A percentile compares a stretch with the other conserved stretches of the same genome.
Evolutionary conservation across 2,113 vertebrate genomes (phyloP).

Genomic region (Nesogale talazaci): DNA sequence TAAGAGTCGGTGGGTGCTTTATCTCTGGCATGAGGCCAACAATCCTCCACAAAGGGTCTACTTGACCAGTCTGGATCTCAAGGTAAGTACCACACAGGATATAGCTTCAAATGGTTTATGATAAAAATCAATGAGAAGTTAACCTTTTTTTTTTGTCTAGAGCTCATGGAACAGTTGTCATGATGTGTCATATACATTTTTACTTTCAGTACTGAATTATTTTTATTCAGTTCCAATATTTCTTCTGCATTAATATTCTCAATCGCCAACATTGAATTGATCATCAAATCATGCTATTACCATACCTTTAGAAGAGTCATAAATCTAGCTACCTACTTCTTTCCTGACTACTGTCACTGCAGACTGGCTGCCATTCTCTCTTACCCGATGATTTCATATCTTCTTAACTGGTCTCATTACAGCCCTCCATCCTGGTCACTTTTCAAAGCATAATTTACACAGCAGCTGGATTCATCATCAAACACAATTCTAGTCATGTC

Average conservation of each 20-base stretch:
- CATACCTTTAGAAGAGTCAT: background rate
- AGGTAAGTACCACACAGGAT: background rate
- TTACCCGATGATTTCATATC: background rate
- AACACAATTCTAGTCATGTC: background rate
- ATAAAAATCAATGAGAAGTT: conserved; percentile 32
- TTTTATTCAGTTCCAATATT: background rate
- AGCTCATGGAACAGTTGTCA: conserved; percentile 41
- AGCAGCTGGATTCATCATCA: background rate
- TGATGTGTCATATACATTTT: background rate
- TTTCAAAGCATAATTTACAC: background rate
- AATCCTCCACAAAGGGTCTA: background rate
- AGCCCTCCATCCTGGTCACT: background rate
- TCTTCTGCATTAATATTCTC: background rate
- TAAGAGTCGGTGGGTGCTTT: background rate
- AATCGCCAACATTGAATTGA: no score
- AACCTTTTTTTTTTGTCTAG: conserved; percentile 7
- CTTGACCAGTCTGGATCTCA: background rate
- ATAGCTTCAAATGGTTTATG: background rate
- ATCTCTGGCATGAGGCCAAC: background rate
- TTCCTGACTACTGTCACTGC: background rate
- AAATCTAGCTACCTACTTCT: background rate
- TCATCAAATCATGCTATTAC: no score
- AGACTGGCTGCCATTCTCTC: background rate
- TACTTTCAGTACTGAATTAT: background rate
- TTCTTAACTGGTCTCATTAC: background rate